Conservation (phyloP, 2,113 vertebrate genomes). For the Talpa occidentalis region DNA sequence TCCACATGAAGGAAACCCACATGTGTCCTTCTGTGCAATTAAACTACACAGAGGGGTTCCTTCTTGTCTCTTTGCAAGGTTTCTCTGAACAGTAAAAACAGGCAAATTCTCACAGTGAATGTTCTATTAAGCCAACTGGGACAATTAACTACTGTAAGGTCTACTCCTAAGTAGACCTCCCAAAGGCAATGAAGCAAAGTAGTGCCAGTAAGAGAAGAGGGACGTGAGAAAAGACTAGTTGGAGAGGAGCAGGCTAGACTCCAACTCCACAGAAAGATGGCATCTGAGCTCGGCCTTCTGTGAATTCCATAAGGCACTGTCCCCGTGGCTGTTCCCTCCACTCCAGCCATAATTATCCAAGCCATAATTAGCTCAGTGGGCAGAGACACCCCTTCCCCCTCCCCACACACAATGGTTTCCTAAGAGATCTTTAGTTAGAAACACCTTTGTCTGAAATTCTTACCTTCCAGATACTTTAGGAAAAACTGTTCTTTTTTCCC, state of each 20-base stretch:
- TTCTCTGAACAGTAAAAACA: background rate
- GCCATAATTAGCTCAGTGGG: background rate
- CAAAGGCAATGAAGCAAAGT: background rate
- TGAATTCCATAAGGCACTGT: background rate
- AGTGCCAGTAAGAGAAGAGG: background rate
- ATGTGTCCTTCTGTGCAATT: background rate
- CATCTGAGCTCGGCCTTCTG: background rate
- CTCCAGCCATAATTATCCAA: background rate
- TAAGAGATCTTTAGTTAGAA: background rate
- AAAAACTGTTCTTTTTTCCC: slow-evolving; percentile 7
- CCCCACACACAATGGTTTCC: background rate
- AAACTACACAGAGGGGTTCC: background rate
- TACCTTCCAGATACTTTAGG: slow-evolving; percentile 19
- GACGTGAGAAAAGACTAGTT: rapidly evolving
- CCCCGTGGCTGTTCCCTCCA: rapidly evolving
- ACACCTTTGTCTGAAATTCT: slow-evolving; percentile 26
- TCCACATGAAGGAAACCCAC: background rate
- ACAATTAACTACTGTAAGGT: background rate
- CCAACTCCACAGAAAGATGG: background rate
- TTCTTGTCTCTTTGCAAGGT: background rate
- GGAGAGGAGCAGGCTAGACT: background rate
- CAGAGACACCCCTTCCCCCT: background rate
- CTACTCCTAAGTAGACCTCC: background rate
- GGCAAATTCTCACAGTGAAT: background rate
- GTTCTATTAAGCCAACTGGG: background rate